Conservation (phyloP, 2,797 vertebrate species). For the Enteromius anoplus region DNA sequence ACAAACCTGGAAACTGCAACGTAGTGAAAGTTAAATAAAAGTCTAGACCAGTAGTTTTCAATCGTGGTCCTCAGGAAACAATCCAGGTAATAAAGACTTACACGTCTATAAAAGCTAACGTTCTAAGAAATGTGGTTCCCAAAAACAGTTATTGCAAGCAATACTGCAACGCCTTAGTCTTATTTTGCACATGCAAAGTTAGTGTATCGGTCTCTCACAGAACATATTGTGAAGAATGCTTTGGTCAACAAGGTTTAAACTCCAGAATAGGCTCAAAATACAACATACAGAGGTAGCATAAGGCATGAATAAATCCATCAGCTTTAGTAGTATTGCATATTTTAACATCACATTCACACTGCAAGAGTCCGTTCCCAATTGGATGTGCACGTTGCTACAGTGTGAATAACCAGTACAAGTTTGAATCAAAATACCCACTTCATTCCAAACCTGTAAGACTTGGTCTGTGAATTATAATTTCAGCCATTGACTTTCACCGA, state of each 20-base stretch:
- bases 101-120: no score
- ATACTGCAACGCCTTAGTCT: not conserved
- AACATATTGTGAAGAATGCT: not conserved
- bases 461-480: not conserved
- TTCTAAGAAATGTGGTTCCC: not conserved
- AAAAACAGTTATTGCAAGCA: not conserved
- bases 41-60: not conserved
- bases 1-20: not conserved
- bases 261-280: not conserved
- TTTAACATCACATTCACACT: not conserved
- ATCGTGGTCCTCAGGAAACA: no score
- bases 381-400: not conserved
- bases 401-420: not conserved
- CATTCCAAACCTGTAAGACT: not conserved
- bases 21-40: not conserved
- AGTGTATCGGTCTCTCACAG: not conserved
- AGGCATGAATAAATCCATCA: not conserved
- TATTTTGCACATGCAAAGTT: not conserved
- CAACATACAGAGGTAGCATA: not conserved
- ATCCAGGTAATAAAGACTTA: no score
- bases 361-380: no score
- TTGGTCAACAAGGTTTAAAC: not conserved
- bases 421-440: not conserved
- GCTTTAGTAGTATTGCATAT: not conserved
- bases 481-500: not conserved